A percentile compares a stretch with the other conserved stretches of the same genome.
Conservation (phyloP, 2,113 vertebrate genomes). For the Agelaius phoeniceus region DNA sequence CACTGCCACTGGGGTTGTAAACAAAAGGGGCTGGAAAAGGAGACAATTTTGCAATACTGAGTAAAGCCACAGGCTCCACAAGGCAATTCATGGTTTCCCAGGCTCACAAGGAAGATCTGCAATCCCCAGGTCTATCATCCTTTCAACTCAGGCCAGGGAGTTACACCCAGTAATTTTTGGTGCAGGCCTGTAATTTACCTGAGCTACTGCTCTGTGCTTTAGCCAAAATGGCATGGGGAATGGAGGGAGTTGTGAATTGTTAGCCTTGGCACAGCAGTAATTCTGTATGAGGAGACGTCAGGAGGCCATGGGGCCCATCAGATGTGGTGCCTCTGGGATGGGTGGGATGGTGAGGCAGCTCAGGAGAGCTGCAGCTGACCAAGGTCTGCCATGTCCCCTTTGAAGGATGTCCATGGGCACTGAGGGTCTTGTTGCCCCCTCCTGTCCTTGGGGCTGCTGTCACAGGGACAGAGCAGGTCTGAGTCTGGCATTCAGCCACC, state of each 20-base stretch:
- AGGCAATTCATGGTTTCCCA: not conserved
- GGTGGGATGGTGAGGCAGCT: rapidly evolving
- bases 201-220: not conserved
- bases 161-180: slow-evolving; percentile 29
- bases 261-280: not conserved
- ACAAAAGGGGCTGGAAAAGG: not conserved
- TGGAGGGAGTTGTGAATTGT: not conserved
- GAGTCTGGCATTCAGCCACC: not conserved
- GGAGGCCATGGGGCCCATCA: rapidly evolving
- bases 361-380: not conserved
- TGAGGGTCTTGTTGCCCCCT: not conserved
- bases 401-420: not conserved
- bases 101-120: not conserved
- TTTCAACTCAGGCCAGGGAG: slow-evolving; percentile 14
- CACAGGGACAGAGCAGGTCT: not conserved
- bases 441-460: not conserved
- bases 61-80: not conserved
- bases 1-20: not conserved
- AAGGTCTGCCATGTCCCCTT: rapidly evolving
- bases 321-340: rapidly evolving
- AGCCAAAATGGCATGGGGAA: not conserved
- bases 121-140: not conserved
- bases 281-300: not conserved
- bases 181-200: slow-evolving; percentile 38
- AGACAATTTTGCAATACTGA: not conserved